These are phyloP conservation scores for Strix aluco DNA, from an alignment of 2,113 vertebrate genomes.

Conservation along the genomic window DNA sequence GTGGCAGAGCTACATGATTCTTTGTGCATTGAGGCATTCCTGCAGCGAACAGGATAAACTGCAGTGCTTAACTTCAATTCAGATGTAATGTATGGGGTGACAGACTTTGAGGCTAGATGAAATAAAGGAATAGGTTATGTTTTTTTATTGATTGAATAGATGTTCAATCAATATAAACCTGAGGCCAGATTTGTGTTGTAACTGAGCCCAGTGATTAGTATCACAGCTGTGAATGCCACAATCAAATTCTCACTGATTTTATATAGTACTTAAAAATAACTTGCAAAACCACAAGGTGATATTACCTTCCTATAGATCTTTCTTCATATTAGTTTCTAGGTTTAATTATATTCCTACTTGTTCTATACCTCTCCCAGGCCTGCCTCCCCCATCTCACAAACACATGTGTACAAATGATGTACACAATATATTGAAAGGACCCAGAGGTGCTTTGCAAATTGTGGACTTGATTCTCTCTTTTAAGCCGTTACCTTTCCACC, in stretches of 20 bases:
- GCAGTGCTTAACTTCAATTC: not conserved
- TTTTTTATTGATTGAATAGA: slow-evolving; percentile 59
- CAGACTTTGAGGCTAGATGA: slow-evolving; percentile 1
- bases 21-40: not conserved
- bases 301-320: slow-evolving; percentile 48
- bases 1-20: not conserved
- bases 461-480: not conserved
- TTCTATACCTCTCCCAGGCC: slow-evolving; percentile 22
- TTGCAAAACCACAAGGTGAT: slow-evolving; percentile 23
- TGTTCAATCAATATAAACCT: slow-evolving; percentile 52
- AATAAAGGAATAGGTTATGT: slow-evolving; percentile 22
- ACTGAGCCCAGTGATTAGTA: slow-evolving; percentile 10
- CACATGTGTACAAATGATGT: slow-evolving; percentile 23
- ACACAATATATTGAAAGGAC: slow-evolving; percentile 34
- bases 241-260: slow-evolving; percentile 35
- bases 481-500: not conserved
- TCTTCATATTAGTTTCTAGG: slow-evolving; percentile 42
- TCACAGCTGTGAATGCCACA: slow-evolving; percentile 17
- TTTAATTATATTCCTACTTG: slow-evolving; percentile 38
- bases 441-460: slow-evolving; percentile 48
- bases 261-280: slow-evolving; percentile 56
- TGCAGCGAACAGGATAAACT: not conserved
- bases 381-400: not conserved
- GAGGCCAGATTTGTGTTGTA: slow-evolving; percentile 55
- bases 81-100: not conserved